Evolutionary conservation across 1,140 invertebrate genomes (phyloP).

Genomic region (Paraescarpia echinospica): DNA sequence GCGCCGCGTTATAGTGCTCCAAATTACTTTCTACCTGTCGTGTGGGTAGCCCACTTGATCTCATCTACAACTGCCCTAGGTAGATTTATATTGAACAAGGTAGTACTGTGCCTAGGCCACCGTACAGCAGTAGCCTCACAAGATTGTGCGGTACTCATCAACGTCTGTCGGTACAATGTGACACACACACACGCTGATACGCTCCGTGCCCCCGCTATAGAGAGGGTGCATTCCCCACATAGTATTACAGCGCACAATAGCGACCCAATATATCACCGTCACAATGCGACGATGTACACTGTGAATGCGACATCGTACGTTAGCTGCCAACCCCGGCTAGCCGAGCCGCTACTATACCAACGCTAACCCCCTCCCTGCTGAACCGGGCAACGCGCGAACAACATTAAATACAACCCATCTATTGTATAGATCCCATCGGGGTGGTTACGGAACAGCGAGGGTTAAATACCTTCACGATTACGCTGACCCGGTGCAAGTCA

Average conservation of each 20-base stretch:
- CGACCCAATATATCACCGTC: not conserved
- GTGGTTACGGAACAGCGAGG: not conserved
- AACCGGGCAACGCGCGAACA: not conserved
- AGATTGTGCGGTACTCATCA: no score
- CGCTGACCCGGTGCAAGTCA: not conserved
- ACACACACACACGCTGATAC: not conserved
- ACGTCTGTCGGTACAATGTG: not conserved
- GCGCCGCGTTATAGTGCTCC: no score
- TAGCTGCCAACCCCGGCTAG: no score
- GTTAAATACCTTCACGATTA: conserved; percentile 6
- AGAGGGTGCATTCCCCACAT: not conserved
- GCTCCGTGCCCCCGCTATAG: not conserved
- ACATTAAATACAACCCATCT: not conserved
- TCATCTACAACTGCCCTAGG: not conserved
- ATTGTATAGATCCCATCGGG: not conserved
- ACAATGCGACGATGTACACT: not conserved
- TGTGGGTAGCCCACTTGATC: not conserved
- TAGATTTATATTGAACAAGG: no score
- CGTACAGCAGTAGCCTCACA: no score
- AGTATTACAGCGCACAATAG: not conserved
- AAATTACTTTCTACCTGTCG: no score
- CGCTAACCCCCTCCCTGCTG: no score
- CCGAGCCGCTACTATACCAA: not conserved
- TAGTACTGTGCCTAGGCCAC: no score
- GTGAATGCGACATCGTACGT: not conserved